A percentile compares a stretch with the other conserved stretches of the same genome.
Conservation (phyloP, 2,888 invertebrate genomes). For the Notodromas monacha region DNA sequence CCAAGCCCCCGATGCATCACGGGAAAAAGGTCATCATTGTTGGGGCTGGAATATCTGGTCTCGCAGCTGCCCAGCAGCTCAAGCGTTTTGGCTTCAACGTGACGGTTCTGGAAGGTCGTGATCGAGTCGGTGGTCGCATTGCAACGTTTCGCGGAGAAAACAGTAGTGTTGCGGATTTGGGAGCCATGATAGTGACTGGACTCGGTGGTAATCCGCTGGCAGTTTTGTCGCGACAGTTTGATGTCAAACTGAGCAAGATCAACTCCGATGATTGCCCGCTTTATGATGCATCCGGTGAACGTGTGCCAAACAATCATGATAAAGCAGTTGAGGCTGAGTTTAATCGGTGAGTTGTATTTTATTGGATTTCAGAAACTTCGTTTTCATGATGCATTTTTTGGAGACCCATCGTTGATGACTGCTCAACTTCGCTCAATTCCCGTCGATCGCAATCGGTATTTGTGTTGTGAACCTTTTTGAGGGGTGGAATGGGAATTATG, state of each 20-base stretch:
- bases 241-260: no score
- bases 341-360: no score
- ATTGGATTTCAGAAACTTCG: no score
- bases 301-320: slow-evolving; percentile 77
- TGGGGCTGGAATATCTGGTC: slow-evolving; percentile 60
- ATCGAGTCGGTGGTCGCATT: slow-evolving; percentile 81
- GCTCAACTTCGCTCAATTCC: no score
- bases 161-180: slow-evolving; percentile 32
- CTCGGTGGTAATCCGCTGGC: slow-evolving; percentile 77
- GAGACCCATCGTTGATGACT: no score
- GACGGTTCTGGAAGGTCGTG: slow-evolving; percentile 31
- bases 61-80: slow-evolving; percentile 74
- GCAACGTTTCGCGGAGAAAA: slow-evolving; percentile 74
- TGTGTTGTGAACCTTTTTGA: no score
- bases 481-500: no score
- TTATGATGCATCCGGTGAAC: slow-evolving; percentile 63
- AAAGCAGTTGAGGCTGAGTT: slow-evolving; percentile 94
- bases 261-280: slow-evolving; percentile 89
- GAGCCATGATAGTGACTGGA: slow-evolving; percentile 93
- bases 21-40: slow-evolving; percentile 28
- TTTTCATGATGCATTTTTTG: no score
- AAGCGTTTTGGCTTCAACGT: slow-evolving; percentile 88
- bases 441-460: no score
- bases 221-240: slow-evolving; percentile 69
- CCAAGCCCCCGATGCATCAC: slow-evolving; percentile 10